phyloP scores from a whole-genome alignment of 2,888 invertebrate genomes.

The Elaeidobius kamerunicus region DNA sequence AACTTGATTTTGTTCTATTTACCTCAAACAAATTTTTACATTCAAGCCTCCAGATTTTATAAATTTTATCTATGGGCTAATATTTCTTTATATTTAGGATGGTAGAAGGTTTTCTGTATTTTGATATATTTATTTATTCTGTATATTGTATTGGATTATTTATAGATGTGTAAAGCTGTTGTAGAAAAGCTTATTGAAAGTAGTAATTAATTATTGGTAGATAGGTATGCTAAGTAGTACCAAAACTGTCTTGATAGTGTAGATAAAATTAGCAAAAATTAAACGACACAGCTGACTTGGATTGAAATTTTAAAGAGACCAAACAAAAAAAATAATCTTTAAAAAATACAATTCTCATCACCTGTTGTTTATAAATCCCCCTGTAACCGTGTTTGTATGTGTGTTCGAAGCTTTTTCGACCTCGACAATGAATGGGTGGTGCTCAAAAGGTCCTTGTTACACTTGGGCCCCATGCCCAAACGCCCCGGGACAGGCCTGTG shows the following conservation, averaged over 20 bases:
- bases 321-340: neutral
- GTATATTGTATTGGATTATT: neutral
- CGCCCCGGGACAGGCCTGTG: slow-evolving; percentile 51
- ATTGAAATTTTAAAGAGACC: neutral
- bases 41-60: neutral
- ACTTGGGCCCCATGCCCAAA: slow-evolving; percentile 50
- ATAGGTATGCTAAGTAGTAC: slow-evolving; percentile 6
- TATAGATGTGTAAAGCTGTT: slow-evolving; percentile 1
- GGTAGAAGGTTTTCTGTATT: too few species aligned
- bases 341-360: neutral
- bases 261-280: slow-evolving; percentile 10
- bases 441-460: slow-evolving; percentile 50
- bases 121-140: neutral
- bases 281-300: neutral
- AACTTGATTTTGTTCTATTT: too few species aligned
- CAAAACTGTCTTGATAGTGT: slow-evolving; percentile 26
- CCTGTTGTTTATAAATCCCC: slow-evolving; percentile 1
- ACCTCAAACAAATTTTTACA: too few species aligned
- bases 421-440: slow-evolving; percentile 46
- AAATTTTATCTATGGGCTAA: neutral
- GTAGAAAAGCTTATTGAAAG: neutral
- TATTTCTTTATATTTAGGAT: too few species aligned
- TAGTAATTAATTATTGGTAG: slow-evolving; percentile 2
- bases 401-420: slow-evolving; percentile 48
- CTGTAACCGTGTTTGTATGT: slow-evolving; percentile 32